A percentile compares a stretch with the other conserved stretches of the same genome.
Evolutionary conservation across 2,113 vertebrate genomes (phyloP).

Genomic region (Sarotherodon lohbergeri): DNA sequence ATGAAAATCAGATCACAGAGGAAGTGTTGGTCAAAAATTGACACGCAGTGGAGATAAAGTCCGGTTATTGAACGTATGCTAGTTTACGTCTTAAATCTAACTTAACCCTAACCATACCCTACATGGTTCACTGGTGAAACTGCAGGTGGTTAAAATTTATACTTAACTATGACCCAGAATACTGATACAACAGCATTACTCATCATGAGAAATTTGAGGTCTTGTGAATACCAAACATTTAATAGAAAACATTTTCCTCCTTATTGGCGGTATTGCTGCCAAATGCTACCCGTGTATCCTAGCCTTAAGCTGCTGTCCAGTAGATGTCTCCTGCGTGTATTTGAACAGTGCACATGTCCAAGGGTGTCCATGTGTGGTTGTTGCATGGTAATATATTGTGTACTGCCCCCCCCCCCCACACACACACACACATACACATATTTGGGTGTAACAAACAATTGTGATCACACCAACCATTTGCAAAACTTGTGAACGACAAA

Average conservation of each 20-base stretch:
- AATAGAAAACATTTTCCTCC: background rate
- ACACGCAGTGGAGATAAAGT: background rate
- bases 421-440: too few species aligned
- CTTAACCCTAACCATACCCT: too few species aligned
- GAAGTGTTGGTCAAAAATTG: background rate
- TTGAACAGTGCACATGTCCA: slow-evolving; percentile 51
- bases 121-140: background rate
- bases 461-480: background rate
- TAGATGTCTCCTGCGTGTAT: slow-evolving; percentile 52
- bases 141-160: background rate
- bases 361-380: slow-evolving; percentile 47
- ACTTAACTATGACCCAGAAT: background rate
- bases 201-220: background rate
- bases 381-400: slow-evolving; percentile 60
- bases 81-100: background rate
- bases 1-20: background rate
- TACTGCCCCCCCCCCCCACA: too few species aligned
- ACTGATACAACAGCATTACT: background rate
- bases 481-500: background rate
- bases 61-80: background rate
- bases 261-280: background rate
- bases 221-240: background rate
- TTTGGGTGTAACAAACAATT: background rate
- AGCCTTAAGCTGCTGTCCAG: slow-evolving; percentile 15
- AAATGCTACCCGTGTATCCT: slow-evolving; percentile 29